Conservation (phyloP, 2,797 vertebrate genomes). For the Natrix natrix region DNA sequence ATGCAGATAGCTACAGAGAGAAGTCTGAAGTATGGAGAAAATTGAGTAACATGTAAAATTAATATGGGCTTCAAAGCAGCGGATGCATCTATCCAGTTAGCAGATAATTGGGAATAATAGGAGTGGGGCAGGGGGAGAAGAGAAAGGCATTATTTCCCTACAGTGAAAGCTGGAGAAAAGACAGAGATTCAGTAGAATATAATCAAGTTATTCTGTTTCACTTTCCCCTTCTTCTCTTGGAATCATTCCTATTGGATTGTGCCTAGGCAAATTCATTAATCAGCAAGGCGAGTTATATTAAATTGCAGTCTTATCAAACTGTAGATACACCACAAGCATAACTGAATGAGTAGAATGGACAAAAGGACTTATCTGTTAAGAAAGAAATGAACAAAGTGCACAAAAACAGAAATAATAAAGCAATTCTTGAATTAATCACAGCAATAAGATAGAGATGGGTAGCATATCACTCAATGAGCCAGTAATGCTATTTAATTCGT, state of each 20-base stretch:
- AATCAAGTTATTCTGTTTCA: background rate
- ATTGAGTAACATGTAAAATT: background rate
- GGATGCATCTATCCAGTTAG: background rate
- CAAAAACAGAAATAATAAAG: slow-evolving; percentile 30
- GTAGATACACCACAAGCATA: slow-evolving; percentile 17
- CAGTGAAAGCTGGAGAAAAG: background rate
- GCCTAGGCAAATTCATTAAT: background rate
- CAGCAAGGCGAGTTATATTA: background rate
- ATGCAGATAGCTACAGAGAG: background rate
- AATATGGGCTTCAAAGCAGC: background rate
- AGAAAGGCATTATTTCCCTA: background rate
- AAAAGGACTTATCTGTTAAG: background rate
- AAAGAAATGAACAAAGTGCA: background rate
- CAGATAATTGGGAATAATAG: background rate
- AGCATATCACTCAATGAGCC: slow-evolving; percentile 10
- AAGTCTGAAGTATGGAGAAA: background rate
- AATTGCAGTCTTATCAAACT: slow-evolving; percentile 25
- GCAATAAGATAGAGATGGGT: background rate
- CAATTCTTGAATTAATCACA: slow-evolving; percentile 23
- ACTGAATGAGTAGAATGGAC: background rate
- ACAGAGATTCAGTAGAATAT: background rate
- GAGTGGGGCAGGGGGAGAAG: background rate
- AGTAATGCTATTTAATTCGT: slow-evolving; percentile 15
- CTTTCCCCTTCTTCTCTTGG: background rate
- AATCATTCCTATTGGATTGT: background rate